phyloP scores from a whole-genome alignment of 23 tunicate genomes.

The Ascidia mentula region DNA sequence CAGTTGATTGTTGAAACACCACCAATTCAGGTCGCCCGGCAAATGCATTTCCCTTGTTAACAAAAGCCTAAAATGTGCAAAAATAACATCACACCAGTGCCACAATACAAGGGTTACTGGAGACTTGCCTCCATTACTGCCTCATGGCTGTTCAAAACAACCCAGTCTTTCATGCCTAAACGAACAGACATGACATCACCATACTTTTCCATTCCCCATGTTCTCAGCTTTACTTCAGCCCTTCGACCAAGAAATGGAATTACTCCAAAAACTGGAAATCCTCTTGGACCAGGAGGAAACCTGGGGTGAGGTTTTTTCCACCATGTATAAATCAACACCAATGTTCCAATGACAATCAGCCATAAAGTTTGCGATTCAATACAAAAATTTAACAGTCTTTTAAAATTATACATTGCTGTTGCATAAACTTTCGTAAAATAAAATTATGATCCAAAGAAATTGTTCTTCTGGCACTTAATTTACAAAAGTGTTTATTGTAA shows the following conservation, averaged over 20 bases:
- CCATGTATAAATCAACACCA: background rate
- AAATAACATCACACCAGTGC: background rate
- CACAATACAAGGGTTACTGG: background rate
- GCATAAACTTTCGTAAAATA: too few relatives aligned
- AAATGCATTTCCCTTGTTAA: background rate
- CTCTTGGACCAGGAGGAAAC: conserved; percentile 7
- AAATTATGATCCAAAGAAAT: too few relatives aligned
- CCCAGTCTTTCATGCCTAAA: background rate
- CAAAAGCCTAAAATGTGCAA: background rate
- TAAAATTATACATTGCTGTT: too few relatives aligned
- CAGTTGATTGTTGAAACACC: background rate
- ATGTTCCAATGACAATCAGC: background rate
- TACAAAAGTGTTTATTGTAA: too few relatives aligned
- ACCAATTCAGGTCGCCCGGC: background rate
- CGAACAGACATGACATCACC: background rate
- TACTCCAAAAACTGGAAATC: background rate
- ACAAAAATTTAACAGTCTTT: too few relatives aligned
- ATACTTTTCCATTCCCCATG: background rate
- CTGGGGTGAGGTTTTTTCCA: background rate
- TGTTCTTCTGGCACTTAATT: too few relatives aligned
- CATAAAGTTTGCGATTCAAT: background rate
- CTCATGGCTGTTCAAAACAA: background rate
- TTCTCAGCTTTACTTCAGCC: background rate
- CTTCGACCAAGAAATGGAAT: background rate
- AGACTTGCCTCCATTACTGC: background rate